Evolutionary conservation across 1,140 invertebrate genomes (phyloP).

Genomic region (Drosophila paulistorum): DNA sequence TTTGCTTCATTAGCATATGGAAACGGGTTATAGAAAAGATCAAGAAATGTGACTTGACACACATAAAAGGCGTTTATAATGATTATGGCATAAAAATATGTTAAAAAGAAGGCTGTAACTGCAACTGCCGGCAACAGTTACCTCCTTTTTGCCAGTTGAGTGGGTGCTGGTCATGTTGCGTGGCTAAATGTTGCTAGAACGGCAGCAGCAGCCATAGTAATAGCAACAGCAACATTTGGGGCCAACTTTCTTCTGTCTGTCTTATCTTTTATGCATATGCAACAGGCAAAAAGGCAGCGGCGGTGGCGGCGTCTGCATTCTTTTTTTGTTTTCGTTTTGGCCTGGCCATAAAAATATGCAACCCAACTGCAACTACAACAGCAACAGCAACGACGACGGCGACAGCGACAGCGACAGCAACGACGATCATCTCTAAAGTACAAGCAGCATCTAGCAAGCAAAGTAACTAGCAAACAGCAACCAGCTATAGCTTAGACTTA

Average conservation of each 20-base stretch:
- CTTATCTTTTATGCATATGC: constrained; percentile 75
- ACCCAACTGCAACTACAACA: constrained; percentile 40
- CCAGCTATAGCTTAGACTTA: constrained; percentile 17
- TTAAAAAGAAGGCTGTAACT: constrained; percentile 29
- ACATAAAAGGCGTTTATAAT: constrained; percentile 58
- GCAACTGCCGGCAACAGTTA: constrained; percentile 5
- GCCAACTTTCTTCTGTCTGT: constrained; percentile 72
- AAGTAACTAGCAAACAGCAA: constrained; percentile 19
- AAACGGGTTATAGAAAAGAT: constrained; percentile 31
- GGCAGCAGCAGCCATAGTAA: constrained; percentile 14
- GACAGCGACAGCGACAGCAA: constrained; percentile 25
- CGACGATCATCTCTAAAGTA: constrained; percentile 30
- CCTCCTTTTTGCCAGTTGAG: constrained; percentile 39
- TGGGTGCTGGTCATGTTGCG: constrained; percentile 58
- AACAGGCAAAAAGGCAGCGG: constrained; percentile 52
- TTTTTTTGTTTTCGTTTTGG: constrained; percentile 8
- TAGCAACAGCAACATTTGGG: constrained; percentile 19
- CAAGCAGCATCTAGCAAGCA: constrained; percentile 27
- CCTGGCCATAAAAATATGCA: constrained; percentile 72
- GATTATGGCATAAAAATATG: constrained; percentile 44
- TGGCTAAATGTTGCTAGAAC: constrained; percentile 50
- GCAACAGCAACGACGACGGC: constrained; percentile 29
- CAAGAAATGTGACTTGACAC: constrained; percentile 44
- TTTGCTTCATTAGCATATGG: constrained; percentile 71
- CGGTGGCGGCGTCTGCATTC: constrained; percentile 71